Conservation (phyloP, 1,140 invertebrate species). For the Drosophila nasuta region DNA sequence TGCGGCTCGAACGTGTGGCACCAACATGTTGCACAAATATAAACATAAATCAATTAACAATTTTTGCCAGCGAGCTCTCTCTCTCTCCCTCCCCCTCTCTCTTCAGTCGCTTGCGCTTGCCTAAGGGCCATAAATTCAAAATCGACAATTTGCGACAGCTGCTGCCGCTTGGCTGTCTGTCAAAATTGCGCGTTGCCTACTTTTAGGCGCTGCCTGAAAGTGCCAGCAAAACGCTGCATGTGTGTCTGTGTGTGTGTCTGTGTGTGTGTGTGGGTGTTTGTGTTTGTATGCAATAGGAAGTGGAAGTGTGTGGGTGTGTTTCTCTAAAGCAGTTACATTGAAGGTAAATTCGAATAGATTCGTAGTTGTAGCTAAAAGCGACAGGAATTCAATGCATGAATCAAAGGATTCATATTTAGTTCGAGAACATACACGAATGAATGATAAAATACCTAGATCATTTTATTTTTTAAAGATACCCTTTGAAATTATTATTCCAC, state of each 20-base stretch:
- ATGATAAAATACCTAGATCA: too few species aligned
- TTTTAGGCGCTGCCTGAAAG: constrained; percentile 55
- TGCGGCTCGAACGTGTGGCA: constrained; percentile 40
- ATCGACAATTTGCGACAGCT: constrained; percentile 70
- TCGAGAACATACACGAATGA: too few species aligned
- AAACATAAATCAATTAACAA: constrained; percentile 84
- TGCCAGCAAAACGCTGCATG: background rate
- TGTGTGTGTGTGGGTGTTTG: background rate
- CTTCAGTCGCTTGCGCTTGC: constrained; percentile 33
- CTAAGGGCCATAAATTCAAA: constrained; percentile 54
- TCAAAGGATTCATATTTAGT: too few species aligned
- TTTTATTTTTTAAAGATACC: too few species aligned
- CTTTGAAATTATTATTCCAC: too few species aligned
- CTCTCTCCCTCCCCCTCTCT: background rate
- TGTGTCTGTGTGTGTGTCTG: constrained; percentile 4
- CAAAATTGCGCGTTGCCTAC: constrained; percentile 56
- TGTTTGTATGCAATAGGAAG: background rate
- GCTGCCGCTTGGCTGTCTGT: constrained; percentile 21
- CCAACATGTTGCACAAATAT: constrained; percentile 83
- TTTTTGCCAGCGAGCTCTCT: constrained; percentile 42
- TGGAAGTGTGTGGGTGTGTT: background rate
- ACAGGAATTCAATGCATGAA: too few species aligned
- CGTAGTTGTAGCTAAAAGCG: too few species aligned
- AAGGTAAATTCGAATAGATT: background rate
- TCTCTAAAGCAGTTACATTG: background rate